These are phyloP conservation scores for Sialia sialis DNA, from an alignment of 2,113 vertebrate genomes.

Conservation along the genomic window DNA sequence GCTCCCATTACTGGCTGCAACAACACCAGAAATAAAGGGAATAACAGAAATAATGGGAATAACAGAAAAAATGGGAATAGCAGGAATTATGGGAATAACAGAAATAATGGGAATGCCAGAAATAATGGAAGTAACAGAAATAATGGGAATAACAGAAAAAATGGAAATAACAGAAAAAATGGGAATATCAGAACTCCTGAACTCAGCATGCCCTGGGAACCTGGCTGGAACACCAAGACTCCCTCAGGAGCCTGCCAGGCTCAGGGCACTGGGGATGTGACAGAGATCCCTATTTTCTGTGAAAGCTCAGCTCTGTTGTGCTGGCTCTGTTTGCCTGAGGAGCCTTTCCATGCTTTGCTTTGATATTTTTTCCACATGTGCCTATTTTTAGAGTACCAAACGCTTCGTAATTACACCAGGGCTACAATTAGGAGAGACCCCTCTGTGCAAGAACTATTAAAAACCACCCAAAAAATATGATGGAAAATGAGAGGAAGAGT, in stretches of 20 bases:
- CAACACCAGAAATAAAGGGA: not conserved
- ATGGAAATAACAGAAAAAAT: not conserved
- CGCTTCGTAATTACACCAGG: not conserved
- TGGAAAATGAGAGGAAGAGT: not conserved
- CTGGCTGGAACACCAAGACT: not conserved
- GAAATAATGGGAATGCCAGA: not conserved
- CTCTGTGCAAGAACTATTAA: not conserved
- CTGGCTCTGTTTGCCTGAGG: not conserved
- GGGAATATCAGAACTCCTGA: not conserved
- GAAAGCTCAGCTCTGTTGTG: slow-evolving; percentile 35
- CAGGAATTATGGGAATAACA: not conserved
- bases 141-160: not conserved
- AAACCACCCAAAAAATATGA: not conserved
- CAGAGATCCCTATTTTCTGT: not conserved
- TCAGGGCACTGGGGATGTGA: slow-evolving; percentile 15
- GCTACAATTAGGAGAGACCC: not conserved
- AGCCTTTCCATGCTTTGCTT: not conserved
- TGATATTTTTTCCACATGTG: not conserved
- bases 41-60: not conserved
- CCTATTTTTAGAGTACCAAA: slow-evolving; percentile 6
- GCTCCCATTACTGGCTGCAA: not conserved
- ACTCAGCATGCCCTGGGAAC: not conserved
- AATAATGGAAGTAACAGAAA: not conserved
- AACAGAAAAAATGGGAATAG: not conserved
- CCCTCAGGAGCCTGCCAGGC: slow-evolving; percentile 8